These are phyloP conservation scores for Eira barbara DNA, from an alignment of 2,113 vertebrate species.

Conservation along the genomic window DNA sequence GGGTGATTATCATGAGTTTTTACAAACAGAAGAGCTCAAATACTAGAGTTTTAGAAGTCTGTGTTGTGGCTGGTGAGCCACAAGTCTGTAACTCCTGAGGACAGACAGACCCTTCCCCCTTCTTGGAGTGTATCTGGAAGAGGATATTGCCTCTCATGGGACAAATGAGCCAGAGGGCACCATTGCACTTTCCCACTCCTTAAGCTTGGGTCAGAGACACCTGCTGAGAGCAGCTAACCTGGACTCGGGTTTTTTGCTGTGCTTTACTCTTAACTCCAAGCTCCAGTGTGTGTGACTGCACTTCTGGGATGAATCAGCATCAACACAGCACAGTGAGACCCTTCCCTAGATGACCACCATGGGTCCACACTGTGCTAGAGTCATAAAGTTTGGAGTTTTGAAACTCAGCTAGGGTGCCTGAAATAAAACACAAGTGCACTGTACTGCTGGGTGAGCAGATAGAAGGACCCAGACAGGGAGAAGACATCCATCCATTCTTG, in stretches of 20 bases:
- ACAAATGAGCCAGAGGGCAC: neutral
- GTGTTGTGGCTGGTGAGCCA: neutral
- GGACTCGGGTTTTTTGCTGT: neutral
- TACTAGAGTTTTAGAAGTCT: neutral
- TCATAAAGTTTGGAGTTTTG: neutral
- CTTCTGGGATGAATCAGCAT: neutral
- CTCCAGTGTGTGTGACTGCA: neutral
- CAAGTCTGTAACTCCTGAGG: neutral
- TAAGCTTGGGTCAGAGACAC: neutral
- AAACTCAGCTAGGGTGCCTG: neutral
- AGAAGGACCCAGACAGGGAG: neutral
- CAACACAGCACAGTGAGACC: neutral
- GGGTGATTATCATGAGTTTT: neutral
- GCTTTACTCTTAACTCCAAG: neutral
- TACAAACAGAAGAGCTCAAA: neutral
- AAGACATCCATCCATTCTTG: neutral
- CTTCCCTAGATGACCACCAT: neutral
- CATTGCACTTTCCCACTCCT: neutral
- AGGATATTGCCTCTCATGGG: neutral
- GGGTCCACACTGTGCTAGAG: neutral
- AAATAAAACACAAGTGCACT: neutral
- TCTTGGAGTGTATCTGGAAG: neutral
- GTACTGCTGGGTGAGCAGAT: neutral
- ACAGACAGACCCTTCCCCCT: neutral
- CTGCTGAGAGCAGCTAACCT: neutral